These are phyloP conservation scores for Blomia tropicalis DNA, from an alignment of 2,888 invertebrate genomes.

Conservation along the genomic window DNA sequence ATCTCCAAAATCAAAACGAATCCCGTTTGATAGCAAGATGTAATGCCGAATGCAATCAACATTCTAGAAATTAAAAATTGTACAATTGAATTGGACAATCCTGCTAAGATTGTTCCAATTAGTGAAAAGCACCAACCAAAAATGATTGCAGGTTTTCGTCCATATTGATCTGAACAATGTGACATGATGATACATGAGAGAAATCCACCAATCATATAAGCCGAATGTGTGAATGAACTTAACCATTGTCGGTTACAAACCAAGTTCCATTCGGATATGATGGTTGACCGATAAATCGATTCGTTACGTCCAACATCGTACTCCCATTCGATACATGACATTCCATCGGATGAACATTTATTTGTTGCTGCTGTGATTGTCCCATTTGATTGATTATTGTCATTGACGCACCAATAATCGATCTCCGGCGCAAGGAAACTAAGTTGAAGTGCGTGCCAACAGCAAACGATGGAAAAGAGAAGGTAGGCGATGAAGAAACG, in stretches of 20 bases:
- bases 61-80: constrained; percentile 26
- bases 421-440: constrained; percentile 20
- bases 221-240: constrained; percentile 62
- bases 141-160: constrained; percentile 24
- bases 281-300: neutral
- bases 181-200: constrained; percentile 60
- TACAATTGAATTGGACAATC: constrained; percentile 27
- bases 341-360: neutral
- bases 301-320: neutral
- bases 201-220: constrained; percentile 70
- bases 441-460: constrained; percentile 18
- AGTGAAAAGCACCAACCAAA: constrained; percentile 17
- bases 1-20: constrained; percentile 24
- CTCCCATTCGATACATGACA: neutral
- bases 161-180: constrained; percentile 49
- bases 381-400: neutral
- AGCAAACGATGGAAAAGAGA: constrained; percentile 11
- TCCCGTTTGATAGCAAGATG: constrained; percentile 13
- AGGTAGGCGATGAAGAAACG: constrained; percentile 10
- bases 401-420: constrained; percentile 18
- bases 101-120: constrained; percentile 22
- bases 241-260: constrained; percentile 64
- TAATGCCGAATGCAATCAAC: constrained; percentile 17
- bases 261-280: constrained; percentile 49
- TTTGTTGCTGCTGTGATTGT: neutral